Evolutionary conservation across 2,797 vertebrate species (phyloP), one percentile per base, ranked within the genome.

Genomic region (Labroides dimidiatus): DNA sequence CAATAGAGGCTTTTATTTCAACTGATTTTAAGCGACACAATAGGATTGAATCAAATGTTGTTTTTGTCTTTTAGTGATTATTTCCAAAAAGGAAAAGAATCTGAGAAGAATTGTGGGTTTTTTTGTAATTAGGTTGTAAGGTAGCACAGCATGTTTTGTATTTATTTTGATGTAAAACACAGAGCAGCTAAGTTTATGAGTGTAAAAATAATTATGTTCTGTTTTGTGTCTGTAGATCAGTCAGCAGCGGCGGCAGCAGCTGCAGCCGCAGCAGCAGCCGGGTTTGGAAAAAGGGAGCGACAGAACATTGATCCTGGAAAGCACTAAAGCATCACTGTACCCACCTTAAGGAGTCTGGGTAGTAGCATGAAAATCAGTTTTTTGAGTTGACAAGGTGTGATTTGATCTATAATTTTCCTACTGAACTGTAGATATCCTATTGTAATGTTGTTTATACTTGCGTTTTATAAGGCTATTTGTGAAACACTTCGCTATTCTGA

Each of bases 391-490:
- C 89, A 91, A 92, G 91, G 91, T 94, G 93, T 94, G 91, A 92
- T 90, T 92, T 91, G 85, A 93, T 88, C 91, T 90, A 89, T 93
- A 90, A 91, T 92, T 93, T 93, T 93, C 91, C 92, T 93, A 92
- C 85, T 90, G 90, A 92, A 90, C 90, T 93, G 91, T 93, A 93
- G 87, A 93, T 94, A 94, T 92, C 79, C 90, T 90, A 92, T 91
- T 91, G 91, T 93, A 93, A 92, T 93, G 92, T 93, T 94, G 94
- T 95, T 94, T 94, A 94, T 94, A 94, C 92, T 93, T 94, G 90
- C 87, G 92, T 94, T 94, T 94, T 94, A 93, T 95, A 95, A 95
- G 89, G 90, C 91, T 93, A 90, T 94, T 93, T 94, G 94, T 95
- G 94, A 93, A 92, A 93, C 90, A 93, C 91, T 93, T 93, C 78